A percentile compares a stretch with the other conserved stretches of the same genome.
phyloP scores from a whole-genome alignment of 2,797 vertebrate genomes.

The Chelonia mydas region DNA sequence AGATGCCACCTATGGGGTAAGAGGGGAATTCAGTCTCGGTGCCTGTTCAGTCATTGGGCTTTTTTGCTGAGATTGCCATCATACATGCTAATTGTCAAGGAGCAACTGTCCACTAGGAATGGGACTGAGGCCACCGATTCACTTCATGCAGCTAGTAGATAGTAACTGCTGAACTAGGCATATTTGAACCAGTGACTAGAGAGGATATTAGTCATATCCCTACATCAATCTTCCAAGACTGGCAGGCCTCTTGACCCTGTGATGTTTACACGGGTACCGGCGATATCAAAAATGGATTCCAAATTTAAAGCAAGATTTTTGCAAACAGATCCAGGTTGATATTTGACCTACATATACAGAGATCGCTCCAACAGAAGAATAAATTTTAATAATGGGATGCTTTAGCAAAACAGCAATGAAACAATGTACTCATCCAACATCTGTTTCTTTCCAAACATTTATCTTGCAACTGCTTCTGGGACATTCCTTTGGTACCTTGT shows the following conservation, averaged over 20 bases:
- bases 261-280: rapidly evolving
- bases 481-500: background rate
- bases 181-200: background rate
- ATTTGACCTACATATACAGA: background rate
- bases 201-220: background rate
- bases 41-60: background rate
- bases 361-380: background rate
- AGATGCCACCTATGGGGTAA: background rate
- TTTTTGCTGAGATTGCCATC: background rate
- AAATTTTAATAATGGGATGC: background rate
- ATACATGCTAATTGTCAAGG: background rate
- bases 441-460: background rate
- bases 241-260: background rate
- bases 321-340: background rate
- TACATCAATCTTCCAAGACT: background rate
- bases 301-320: background rate
- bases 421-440: background rate
- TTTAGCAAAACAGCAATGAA: background rate
- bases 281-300: background rate
- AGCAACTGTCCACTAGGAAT: background rate
- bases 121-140: background rate
- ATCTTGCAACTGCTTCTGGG: background rate
- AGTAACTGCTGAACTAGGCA: background rate
- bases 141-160: background rate
- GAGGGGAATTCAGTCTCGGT: rapidly evolving